Percentiles rank a stretch among this genome's conserved stretches.
Evolutionary conservation across 2,113 vertebrate genomes (phyloP).

Genomic region (Passer montanus): DNA sequence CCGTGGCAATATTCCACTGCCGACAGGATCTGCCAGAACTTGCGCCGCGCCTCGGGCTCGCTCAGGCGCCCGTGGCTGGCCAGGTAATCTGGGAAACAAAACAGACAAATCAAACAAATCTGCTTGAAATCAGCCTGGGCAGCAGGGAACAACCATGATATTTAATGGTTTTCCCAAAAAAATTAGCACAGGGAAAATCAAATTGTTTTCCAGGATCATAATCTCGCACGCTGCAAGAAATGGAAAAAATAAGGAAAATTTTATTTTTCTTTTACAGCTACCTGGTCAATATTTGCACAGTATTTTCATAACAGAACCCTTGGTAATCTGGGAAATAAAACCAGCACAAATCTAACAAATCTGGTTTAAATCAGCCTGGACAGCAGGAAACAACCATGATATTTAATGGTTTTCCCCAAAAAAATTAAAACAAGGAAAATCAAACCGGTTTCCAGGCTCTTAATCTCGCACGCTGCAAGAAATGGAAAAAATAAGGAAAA

Average conservation of each 20-base stretch:
- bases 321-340: background rate
- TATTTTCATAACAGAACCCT: too few relatives aligned
- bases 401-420: background rate
- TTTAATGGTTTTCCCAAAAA: background rate
- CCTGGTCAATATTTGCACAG: too few relatives aligned
- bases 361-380: rapidly evolving
- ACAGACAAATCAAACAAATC: background rate
- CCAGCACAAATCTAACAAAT: background rate
- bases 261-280: too few relatives aligned
- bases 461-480: too few relatives aligned
- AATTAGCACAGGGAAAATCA: background rate
- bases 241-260: too few relatives aligned
- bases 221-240: conserved; percentile 47
- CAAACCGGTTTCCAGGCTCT: too few relatives aligned
- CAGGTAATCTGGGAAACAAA: conserved; percentile 85
- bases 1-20: conserved; percentile 96
- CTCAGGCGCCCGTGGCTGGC: conserved; percentile 93
- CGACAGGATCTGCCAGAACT: conserved; percentile 98
- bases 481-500: too few relatives aligned
- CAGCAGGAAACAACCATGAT: rapidly evolving
- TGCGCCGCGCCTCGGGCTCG: conserved; percentile 91
- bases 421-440: rapidly evolving
- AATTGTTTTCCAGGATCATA: conserved; percentile 55
- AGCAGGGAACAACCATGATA: rapidly evolving
- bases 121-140: background rate